Evolutionary conservation across 2,113 vertebrate species (phyloP), one percentile per base, ranked within the genome.

Genomic region (Penelope pileata): DNA sequence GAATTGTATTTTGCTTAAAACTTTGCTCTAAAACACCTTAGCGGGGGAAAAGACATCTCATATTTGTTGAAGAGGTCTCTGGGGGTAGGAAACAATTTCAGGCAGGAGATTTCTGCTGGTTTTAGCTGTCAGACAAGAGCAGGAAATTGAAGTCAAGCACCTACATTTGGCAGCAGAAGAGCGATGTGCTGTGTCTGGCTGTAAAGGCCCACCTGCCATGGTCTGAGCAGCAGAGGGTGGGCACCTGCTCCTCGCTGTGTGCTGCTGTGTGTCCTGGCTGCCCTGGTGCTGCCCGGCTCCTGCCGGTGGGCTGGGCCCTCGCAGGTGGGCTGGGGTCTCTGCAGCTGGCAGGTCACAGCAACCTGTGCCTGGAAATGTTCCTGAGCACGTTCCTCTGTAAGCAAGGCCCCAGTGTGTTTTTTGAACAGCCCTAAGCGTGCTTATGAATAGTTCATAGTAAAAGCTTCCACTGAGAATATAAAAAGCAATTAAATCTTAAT

Each of bases 381-480:
- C 72, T 22, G 78, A 74, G 59, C 8, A 4, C 59, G 13, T 67
- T 62, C 56, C 59, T 76, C 54, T 70, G 11, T n/a, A 63, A 50
- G 40, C 27, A 82, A 77, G 79, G 29, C 54, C 47, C 36, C 93
- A 74, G 86, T 83, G 38, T 10, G 42, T 48, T 86, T 93, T 80
- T 90, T 83, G 47, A 87, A 66, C 82, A 95, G 54, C 47, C 38
- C 79, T 81, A 79, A 77, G 60, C 0, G 0, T 93, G 94, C 89
- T 96, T 92, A 95, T 96, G 87, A 97, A 96, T 95, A 93, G 90
- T 95, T 95, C 82, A 94, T 96, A 94, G 90, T 94, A 95, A 95
- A 96, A 86, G 82, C 94, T 90, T 95, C 85, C 85, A 64, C 0
- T 0, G 82, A 91, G 87, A 90, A 91, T 83, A 94, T 82, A 91